These are phyloP conservation scores for Megaptera novaeangliae DNA, from an alignment of 2,113 vertebrate genomes.

Conservation along the genomic window DNA sequence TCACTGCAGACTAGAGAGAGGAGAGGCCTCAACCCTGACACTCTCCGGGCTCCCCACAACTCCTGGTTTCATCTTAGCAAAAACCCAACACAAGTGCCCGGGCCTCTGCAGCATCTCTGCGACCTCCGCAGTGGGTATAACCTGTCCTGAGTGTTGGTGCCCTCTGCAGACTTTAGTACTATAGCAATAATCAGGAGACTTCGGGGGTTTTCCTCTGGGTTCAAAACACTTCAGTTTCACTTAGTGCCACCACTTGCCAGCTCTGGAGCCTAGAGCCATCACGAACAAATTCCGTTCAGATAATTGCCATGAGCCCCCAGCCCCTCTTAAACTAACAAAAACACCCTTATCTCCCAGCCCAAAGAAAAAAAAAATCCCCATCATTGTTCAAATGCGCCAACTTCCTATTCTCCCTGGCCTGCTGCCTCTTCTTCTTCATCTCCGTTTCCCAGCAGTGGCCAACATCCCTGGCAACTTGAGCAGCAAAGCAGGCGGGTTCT, in stretches of 20 bases:
- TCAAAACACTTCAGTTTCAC: constrained; percentile 71
- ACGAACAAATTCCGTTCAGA: constrained; percentile 33
- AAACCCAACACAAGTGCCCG: neutral
- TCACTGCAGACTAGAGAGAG: neutral
- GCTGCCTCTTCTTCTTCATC: neutral
- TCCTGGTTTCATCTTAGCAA: neutral
- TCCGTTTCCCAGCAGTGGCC: constrained; percentile 56
- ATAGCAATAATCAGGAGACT: neutral
- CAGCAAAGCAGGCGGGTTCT: neutral
- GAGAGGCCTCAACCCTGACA: neutral
- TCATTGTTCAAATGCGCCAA: neutral
- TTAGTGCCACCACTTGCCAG: constrained; percentile 42
- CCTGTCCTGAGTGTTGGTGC: neutral
- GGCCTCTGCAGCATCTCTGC: neutral
- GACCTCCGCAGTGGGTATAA: neutral
- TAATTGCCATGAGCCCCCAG: neutral
- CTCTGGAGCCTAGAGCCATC: constrained; percentile 37
- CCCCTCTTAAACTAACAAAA: constrained; percentile 60
- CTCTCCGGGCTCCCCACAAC: neutral
- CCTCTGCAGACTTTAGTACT: neutral
- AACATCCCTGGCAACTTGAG: neutral
- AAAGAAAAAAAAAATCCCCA: constrained; percentile 29
- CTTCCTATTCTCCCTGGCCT: constrained; percentile 55
- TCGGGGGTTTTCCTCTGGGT: constrained; percentile 45
- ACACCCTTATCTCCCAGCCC: constrained; percentile 44